Evolutionary conservation across 2,797 vertebrate genomes (phyloP), one percentile per base, ranked within the genome.

Genomic region (Agapornis canus): DNA sequence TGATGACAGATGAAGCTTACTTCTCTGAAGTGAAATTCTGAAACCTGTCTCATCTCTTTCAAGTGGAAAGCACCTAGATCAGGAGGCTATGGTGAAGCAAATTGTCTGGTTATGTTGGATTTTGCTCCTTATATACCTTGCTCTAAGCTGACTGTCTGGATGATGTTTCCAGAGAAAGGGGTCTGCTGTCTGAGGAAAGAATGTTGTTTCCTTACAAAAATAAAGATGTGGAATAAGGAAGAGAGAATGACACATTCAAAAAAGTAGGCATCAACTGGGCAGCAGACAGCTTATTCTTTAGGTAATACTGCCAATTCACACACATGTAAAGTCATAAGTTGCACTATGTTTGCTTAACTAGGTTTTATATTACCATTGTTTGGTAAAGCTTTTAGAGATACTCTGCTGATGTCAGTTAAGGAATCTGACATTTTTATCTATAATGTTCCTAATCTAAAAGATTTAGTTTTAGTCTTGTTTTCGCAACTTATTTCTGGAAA

Each of bases 401-500:
- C 45, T 78, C 73, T 81, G 27, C 43, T 63, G 63, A 45, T 76
- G 49, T 70, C 91, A 90, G 0, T 88, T 81, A 72, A 59, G 60
- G 23, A 89, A 83, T 10, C 5, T 91, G 72, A 68, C 31, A 31
- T 78, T 91, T 80, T 91, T 79, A 40, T 93, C 68, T 85, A 2
- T 51, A 31, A 5, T 45, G 31, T 76, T 94, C 31, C 69, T 76
- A 59, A 88, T 76, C 45, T 43, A 72, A 75, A 37, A 88, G 52
- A 52, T 90, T 60, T 65, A 21, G 52, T 90, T 76, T 35, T 35
- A 35, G 51, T 91, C 69, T 91, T 68, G 65, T 79, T 86, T 86
- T 94, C 77, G n/a, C 47, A 78, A 25, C 13, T 63, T 39, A 56
- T 71, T 92, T 90, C 57, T 86, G 82, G 59, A 92, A 91, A 94